phyloP scores from a whole-genome alignment of 1,140 invertebrate genomes.

The Bombus turneri region DNA sequence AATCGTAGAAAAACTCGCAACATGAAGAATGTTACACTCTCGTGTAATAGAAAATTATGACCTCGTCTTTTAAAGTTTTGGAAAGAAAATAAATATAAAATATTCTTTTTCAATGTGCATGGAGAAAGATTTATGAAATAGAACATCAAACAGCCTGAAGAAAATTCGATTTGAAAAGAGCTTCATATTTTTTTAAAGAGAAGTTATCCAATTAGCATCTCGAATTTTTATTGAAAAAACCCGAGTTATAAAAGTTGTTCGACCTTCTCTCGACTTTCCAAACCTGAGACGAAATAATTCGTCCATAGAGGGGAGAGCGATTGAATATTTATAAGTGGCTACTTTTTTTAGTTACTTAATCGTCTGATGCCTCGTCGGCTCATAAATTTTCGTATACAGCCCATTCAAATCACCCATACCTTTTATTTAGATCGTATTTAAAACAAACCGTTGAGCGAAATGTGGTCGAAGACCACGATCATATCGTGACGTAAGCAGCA shows the following conservation, averaged over 20 bases:
- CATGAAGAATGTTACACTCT: background rate
- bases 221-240: background rate
- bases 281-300: background rate
- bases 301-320: no score
- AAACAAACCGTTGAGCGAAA: background rate
- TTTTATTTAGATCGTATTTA: conserved; percentile 26
- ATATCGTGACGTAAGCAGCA: conserved; percentile 46
- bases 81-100: background rate
- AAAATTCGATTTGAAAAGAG: background rate
- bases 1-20: background rate
- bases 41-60: no score
- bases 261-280: background rate
- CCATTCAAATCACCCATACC: background rate
- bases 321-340: conserved; percentile 40
- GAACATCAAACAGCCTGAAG: background rate
- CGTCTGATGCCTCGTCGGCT: background rate
- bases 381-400: conserved; percentile 24
- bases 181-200: background rate
- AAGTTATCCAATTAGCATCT: background rate
- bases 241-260: background rate
- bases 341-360: conserved; percentile 33
- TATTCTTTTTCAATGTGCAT: background rate
- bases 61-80: background rate
- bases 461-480: conserved; percentile 54
- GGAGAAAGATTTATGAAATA: background rate